A percentile compares a stretch with the other conserved stretches of the same genome.
phyloP scores from a whole-genome alignment of 2,797 vertebrate genomes.

The Darevskia mixta region DNA sequence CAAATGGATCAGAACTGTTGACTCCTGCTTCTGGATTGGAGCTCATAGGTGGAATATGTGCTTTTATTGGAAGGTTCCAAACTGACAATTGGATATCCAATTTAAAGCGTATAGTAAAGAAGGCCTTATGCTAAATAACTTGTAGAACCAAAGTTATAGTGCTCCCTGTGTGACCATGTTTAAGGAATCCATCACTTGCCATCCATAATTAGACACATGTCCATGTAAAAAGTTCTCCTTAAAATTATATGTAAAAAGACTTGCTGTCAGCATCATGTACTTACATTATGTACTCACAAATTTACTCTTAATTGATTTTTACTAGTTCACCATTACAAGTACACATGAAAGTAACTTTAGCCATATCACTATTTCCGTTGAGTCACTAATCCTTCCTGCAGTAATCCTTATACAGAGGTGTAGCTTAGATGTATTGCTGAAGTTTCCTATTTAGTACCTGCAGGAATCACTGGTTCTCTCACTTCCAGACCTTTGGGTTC shows the following conservation, averaged over 20 bases:
- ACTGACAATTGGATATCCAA: neutral
- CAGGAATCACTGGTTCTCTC: neutral
- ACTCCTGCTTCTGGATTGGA: too few species aligned
- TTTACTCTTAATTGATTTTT: constrained; percentile 9
- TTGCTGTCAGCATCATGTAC: neutral
- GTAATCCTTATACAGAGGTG: neutral
- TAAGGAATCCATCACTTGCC: neutral
- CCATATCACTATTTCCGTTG: neutral
- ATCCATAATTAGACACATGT: neutral
- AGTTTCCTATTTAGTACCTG: neutral
- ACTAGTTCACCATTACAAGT: neutral
- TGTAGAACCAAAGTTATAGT: neutral
- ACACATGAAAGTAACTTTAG: neutral
- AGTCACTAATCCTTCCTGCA: neutral
- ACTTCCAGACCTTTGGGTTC: neutral
- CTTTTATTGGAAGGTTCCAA: neutral
- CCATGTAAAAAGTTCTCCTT: too few species aligned
- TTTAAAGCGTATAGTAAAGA: neutral
- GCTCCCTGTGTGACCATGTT: neutral
- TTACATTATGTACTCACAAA: neutral
- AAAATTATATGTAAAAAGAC: neutral
- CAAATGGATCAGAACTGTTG: neutral
- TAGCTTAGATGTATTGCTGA: neutral
- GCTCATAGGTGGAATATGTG: neutral
- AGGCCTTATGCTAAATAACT: too few species aligned